Conservation (phyloP, 2,888 invertebrate species). For the Leptura quadrifasciata region DNA sequence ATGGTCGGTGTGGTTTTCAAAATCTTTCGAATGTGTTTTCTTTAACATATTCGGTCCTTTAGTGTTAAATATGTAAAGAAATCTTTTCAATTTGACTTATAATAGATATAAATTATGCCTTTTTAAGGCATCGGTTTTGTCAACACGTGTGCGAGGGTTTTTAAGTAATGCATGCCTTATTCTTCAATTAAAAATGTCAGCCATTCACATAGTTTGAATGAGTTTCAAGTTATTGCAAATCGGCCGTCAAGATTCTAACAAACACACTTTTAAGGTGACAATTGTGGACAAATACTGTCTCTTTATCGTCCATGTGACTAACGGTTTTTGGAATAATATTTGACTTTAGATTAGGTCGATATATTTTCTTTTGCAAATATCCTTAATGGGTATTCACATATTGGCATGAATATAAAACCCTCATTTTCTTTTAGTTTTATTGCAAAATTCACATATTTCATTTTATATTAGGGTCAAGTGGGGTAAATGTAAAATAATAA, state of each 20-base stretch:
- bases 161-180: slow-evolving; percentile 44
- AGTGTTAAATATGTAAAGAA: slow-evolving; percentile 57
- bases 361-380: not conserved
- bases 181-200: slow-evolving; percentile 52
- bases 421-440: too few relatives aligned
- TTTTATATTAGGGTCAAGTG: too few relatives aligned
- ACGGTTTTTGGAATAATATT: slow-evolving; percentile 22
- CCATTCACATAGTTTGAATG: slow-evolving; percentile 50
- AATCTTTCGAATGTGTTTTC: slow-evolving; percentile 64
- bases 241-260: slow-evolving; percentile 50
- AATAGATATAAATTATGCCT: slow-evolving; percentile 70
- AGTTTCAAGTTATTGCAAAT: slow-evolving; percentile 52
- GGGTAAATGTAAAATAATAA: too few relatives aligned
- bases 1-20: slow-evolving; percentile 69
- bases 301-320: slow-evolving; percentile 39
- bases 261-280: slow-evolving; percentile 53
- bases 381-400: too few relatives aligned
- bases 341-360: slow-evolving; percentile 19
- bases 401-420: too few relatives aligned
- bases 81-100: slow-evolving; percentile 62
- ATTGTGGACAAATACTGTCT: slow-evolving; percentile 45
- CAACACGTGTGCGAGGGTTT: slow-evolving; percentile 68
- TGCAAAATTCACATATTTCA: too few relatives aligned
- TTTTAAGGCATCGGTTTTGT: slow-evolving; percentile 70
- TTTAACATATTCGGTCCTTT: slow-evolving; percentile 57